Evolutionary conservation across 1,140 invertebrate species (phyloP), one percentile per base, ranked within the genome.

Genomic region (Heliothis virescens): DNA sequence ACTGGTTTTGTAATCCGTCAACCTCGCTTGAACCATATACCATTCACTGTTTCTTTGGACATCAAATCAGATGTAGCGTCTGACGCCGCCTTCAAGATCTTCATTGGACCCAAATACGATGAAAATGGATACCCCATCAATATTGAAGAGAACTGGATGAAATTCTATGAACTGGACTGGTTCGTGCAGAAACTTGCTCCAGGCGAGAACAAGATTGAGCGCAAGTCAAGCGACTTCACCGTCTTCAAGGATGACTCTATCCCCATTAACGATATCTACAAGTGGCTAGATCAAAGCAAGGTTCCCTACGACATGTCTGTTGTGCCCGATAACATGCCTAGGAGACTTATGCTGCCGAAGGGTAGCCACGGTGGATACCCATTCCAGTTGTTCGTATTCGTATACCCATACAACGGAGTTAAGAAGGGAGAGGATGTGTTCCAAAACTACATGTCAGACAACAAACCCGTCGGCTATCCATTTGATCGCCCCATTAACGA

Each of bases 111-210:
- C 50, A 94, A 95, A 85, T 94, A 91, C 78, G 88, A 94, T 78
- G 87, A 91, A 85, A 91, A 95, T 52, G 96, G 96, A 50, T 94
- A 95, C 74, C 90, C 94, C 1, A 90, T 96, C 18, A 92, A 91
- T 26, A 89, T 97, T 41, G 95, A 96, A 48, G 91, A 96, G 5
- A 95, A 95, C 83, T 94, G 94, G 79, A 87, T 95, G 79, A 96
- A 96, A 86, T 97, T 97, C 84, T 95, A 97, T 62, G 95, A 96
- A 89, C 90, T 98, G 67, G 97, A 98, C 84, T 96, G 96, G 87
- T 98, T 97, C 90, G 85, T 95, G 47, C 95, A 96, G 85, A 95
- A 96, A 74, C 91, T 98, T 53, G 89, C 91, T 7, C 91, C 95
- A 78, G 97, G 97, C 65, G 94, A 96, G 77, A 97, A 97, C 87